A percentile compares a stretch with the other conserved stretches of the same genome.
phyloP scores from a whole-genome alignment of 2,888 invertebrate species.

The Leptopterna dolabrata region DNA sequence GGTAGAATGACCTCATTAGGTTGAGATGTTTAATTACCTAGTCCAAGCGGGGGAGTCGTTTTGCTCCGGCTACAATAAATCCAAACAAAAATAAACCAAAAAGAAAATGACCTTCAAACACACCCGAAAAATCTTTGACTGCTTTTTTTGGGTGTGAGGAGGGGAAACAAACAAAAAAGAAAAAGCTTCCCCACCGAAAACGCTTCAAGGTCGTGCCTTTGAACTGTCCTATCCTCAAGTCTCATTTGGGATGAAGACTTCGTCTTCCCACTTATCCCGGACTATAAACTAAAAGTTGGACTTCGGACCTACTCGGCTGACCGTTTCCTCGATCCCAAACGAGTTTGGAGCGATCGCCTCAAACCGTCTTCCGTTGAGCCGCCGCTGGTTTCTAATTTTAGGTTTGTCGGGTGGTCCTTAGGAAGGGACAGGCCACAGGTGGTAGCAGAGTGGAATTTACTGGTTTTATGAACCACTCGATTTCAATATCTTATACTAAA shows the following conservation, averaged over 20 bases:
- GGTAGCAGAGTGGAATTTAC: too few species aligned
- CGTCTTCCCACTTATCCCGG: background rate
- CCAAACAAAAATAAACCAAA: background rate
- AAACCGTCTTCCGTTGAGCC: background rate
- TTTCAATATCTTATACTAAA: too few species aligned
- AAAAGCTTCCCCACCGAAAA: background rate
- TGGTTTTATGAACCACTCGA: too few species aligned
- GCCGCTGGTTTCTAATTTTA: background rate
- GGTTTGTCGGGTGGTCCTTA: background rate
- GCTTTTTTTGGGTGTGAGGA: background rate
- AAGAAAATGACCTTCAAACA: background rate
- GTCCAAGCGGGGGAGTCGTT: background rate
- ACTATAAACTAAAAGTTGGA: background rate
- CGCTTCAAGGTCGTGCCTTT: background rate
- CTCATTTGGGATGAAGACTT: background rate
- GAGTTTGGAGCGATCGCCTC: background rate
- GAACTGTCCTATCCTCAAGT: background rate
- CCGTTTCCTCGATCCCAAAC: background rate
- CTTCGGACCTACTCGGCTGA: background rate
- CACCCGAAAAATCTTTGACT: background rate
- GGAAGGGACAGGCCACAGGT: too few species aligned
- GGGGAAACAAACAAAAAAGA: background rate
- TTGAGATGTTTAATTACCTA: background rate
- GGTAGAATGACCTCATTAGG: background rate
- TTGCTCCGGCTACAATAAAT: background rate